A percentile compares a stretch with the other conserved stretches of the same genome.
Evolutionary conservation across 2,888 invertebrate species (phyloP).

Genomic region (Hedychridium roseum): DNA sequence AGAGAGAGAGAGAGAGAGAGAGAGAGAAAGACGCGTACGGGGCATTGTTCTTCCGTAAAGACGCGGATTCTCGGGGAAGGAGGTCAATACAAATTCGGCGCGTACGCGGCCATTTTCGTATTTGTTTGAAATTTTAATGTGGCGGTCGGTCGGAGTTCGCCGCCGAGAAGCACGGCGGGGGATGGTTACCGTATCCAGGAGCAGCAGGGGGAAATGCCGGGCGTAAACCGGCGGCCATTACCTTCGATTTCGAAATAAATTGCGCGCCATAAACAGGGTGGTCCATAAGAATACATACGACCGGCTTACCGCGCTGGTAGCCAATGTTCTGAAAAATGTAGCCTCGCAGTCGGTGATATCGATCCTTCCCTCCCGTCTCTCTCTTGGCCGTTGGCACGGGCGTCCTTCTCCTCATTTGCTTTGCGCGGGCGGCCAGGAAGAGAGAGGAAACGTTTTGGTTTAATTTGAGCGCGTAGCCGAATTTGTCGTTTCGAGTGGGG

Average conservation of each 20-base stretch:
- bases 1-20: neutral
- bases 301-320: conserved; percentile 54
- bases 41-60: neutral
- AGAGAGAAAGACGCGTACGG: neutral
- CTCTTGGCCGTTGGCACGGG: conserved; percentile 14
- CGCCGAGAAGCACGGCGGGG: conserved; percentile 2
- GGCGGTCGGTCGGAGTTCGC: conserved; percentile 31
- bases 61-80: conserved; percentile 28
- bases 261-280: conserved; percentile 61
- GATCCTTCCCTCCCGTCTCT: conserved; percentile 31
- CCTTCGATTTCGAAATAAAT: conserved; percentile 63
- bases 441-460: conserved; percentile 21
- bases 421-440: conserved; percentile 11
- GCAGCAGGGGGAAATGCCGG: conserved; percentile 22
- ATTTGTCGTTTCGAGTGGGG: conserved; percentile 13
- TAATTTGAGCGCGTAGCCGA: conserved; percentile 34
- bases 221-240: conserved; percentile 61
- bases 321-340: conserved; percentile 51
- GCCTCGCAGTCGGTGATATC: conserved; percentile 43
- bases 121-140: conserved; percentile 61
- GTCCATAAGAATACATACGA: conserved; percentile 61
- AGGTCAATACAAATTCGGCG: conserved; percentile 52
- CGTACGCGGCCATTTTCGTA: conserved; percentile 48
- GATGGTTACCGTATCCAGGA: no score
- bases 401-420: conserved; percentile 12